Conservation (phyloP, 2,113 vertebrate genomes). For the Nibea coibor region DNA sequence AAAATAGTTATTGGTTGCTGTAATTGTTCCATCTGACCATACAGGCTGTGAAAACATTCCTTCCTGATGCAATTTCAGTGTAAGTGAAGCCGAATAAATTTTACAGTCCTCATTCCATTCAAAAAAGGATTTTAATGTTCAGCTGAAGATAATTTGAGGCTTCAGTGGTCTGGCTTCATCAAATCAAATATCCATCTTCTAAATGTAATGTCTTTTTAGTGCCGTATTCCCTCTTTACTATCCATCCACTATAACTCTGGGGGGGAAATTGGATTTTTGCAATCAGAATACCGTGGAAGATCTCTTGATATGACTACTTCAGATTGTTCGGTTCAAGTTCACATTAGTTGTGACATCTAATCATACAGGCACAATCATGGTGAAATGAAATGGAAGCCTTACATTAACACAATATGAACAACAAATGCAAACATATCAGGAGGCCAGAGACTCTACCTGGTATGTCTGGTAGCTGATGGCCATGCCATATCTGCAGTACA, state of each 20-base stretch:
- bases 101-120: too few species aligned
- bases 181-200: background rate
- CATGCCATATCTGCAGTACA: conserved; percentile 93
- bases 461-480: conserved; percentile 93
- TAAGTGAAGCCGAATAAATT: background rate
- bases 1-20: background rate
- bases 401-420: background rate
- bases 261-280: background rate
- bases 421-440: background rate
- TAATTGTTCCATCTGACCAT: background rate
- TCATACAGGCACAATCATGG: too few species aligned
- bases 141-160: background rate
- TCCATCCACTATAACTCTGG: background rate
- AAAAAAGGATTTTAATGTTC: background rate
- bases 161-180: background rate
- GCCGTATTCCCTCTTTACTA: background rate
- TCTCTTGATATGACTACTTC: too few species aligned
- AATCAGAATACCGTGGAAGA: background rate
- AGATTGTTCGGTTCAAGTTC: too few species aligned
- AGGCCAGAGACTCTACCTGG: conserved; percentile 83
- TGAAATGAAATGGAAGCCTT: too few species aligned
- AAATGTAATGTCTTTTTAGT: background rate
- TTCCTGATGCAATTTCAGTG: background rate
- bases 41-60: background rate
- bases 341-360: too few species aligned